phyloP scores from a whole-genome alignment of 2,797 vertebrate genomes.

The Sebastes melanostomus region DNA sequence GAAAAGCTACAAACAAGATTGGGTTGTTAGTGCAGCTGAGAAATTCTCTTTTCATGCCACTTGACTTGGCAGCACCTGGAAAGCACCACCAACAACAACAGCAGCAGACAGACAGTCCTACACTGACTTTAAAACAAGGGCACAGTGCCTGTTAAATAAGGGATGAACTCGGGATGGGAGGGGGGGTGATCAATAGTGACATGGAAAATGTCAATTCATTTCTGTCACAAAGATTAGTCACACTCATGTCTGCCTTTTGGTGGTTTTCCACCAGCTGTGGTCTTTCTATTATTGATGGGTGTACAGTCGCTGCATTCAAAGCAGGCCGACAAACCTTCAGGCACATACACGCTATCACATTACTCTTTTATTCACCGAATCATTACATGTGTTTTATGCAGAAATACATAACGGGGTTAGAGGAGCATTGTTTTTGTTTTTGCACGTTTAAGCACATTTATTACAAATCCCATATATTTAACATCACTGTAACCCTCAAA shows the following conservation, averaged over 20 bases:
- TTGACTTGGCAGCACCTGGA: constrained; percentile 17
- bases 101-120: background rate
- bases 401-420: background rate
- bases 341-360: background rate
- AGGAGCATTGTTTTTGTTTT: background rate
- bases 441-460: background rate
- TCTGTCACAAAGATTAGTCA: constrained; percentile 53
- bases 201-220: constrained; percentile 61
- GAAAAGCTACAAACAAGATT: background rate
- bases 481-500: background rate
- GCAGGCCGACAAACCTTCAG: background rate
- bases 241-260: constrained; percentile 40
- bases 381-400: background rate
- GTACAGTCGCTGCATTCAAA: constrained; percentile 4
- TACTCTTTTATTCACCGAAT: background rate
- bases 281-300: constrained; percentile 50
- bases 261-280: constrained; percentile 31
- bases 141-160: constrained; percentile 7
- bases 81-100: background rate
- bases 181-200: constrained; percentile 34
- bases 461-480: background rate
- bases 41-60: constrained; percentile 9
- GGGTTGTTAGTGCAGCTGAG: background rate
- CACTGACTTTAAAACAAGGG: constrained; percentile 18
- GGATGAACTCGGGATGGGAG: background rate